phyloP scores from a whole-genome alignment of 2,113 vertebrate genomes.

The Haliaeetus leucogaster region DNA sequence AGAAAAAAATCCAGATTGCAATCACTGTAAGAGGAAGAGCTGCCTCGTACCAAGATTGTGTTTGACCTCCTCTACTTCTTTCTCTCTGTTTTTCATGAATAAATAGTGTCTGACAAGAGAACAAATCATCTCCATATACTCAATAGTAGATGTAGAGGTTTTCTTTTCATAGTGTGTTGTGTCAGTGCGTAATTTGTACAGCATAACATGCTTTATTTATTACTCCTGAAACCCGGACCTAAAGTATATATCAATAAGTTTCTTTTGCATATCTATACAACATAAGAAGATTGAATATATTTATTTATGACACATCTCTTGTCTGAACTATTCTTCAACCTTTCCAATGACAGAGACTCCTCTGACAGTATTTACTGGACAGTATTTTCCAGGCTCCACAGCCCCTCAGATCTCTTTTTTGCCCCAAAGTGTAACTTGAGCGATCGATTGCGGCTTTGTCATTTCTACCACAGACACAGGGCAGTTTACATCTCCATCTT shows the following conservation, averaged over 20 bases:
- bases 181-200: background rate
- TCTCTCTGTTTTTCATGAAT: background rate
- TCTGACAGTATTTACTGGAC: background rate
- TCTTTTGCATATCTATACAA: background rate
- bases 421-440: background rate
- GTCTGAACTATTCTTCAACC: background rate
- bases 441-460: background rate
- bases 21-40: background rate
- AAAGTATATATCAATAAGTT: background rate
- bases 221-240: background rate
- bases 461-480: background rate
- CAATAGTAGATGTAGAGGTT: background rate
- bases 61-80: background rate
- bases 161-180: background rate
- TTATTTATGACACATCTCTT: background rate
- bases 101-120: background rate
- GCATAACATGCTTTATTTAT: background rate
- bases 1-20: background rate
- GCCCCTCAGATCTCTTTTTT: background rate
- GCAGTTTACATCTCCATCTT: background rate
- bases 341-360: background rate
- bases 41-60: background rate
- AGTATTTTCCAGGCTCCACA: background rate
- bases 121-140: background rate
- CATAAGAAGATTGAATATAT: background rate